A percentile compares a stretch with the other conserved stretches of the same genome.
These are phyloP conservation scores for Brenthis hecate DNA, from an alignment of 2,888 invertebrate genomes.

Conservation along the genomic window DNA sequence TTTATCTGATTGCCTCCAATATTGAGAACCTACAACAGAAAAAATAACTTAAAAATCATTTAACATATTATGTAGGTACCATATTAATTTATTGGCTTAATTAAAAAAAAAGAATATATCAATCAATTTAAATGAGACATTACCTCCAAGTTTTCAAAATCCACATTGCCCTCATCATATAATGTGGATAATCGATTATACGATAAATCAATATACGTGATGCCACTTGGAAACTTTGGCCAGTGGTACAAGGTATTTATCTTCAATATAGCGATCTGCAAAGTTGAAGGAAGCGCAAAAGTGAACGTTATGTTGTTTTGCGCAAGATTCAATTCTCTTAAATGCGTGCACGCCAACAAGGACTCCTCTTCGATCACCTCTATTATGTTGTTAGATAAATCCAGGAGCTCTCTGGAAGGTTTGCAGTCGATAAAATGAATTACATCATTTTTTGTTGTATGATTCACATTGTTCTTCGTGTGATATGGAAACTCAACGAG, in stretches of 20 bases:
- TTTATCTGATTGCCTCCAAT: constrained; percentile 75
- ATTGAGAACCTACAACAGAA: constrained; percentile 64
- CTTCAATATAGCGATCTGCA: constrained; percentile 68
- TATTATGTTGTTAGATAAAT: constrained; percentile 74
- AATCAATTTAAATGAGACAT: constrained; percentile 30
- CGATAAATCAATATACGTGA: constrained; percentile 71
- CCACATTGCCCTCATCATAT: constrained; percentile 65
- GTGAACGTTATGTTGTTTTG: constrained; percentile 74
- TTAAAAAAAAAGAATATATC: background rate
- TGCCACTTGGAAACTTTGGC: constrained; percentile 69
- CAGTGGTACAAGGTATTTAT: constrained; percentile 71
- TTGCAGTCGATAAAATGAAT: constrained; percentile 31
- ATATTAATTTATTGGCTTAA: no score
- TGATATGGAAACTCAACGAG: no score
- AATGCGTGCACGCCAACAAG: constrained; percentile 60
- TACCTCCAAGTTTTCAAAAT: constrained; percentile 74
- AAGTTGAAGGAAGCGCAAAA: constrained; percentile 63
- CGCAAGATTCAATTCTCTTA: constrained; percentile 72
- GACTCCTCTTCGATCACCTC: constrained; percentile 70
- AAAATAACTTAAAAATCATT: background rate
- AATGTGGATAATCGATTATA: constrained; percentile 66
- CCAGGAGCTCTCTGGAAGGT: constrained; percentile 67
- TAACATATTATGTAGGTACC: no score
- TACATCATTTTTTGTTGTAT: no score
- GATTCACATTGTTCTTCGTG: no score